A percentile compares a stretch with the other conserved stretches of the same genome.
Conservation (phyloP, 2,113 vertebrate genomes). For the Bostrychus sinensis region DNA sequence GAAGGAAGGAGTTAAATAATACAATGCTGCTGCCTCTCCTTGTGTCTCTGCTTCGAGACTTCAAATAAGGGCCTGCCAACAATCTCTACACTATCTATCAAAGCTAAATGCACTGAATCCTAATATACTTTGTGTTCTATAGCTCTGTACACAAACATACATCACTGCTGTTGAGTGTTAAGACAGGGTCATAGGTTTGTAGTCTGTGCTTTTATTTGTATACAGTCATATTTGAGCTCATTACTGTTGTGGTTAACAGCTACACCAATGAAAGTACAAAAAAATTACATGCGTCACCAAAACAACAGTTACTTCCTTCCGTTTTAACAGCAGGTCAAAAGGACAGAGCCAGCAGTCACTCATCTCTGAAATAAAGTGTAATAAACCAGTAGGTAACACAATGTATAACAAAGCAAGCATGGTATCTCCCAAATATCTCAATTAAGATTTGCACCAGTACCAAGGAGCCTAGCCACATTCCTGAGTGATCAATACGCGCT, state of each 20-base stretch:
- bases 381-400: not conserved
- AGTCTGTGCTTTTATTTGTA: no score
- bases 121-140: no score
- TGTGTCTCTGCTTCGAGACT: conserved; percentile 27
- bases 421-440: conserved; percentile 20
- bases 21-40: conserved; percentile 34
- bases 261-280: no score
- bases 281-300: no score
- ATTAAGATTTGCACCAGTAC: conserved; percentile 39
- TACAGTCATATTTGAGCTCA: no score
- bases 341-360: no score
- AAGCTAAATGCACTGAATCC: conserved; percentile 13
- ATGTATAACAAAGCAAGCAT: not conserved
- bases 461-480: conserved; percentile 62
- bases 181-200: no score
- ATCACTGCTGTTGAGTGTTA: no score
- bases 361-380: not conserved
- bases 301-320: no score
- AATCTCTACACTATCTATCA: not conserved
- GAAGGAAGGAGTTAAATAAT: conserved; percentile 55
- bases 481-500: conserved; percentile 74
- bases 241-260: no score
- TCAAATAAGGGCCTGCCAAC: conserved; percentile 7
- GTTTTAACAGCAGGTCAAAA: no score
- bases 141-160: no score